Percentiles rank a stretch among this genome's conserved stretches.
phyloP scores from a whole-genome alignment of 2,888 invertebrate genomes.

The Arenicola marina region DNA sequence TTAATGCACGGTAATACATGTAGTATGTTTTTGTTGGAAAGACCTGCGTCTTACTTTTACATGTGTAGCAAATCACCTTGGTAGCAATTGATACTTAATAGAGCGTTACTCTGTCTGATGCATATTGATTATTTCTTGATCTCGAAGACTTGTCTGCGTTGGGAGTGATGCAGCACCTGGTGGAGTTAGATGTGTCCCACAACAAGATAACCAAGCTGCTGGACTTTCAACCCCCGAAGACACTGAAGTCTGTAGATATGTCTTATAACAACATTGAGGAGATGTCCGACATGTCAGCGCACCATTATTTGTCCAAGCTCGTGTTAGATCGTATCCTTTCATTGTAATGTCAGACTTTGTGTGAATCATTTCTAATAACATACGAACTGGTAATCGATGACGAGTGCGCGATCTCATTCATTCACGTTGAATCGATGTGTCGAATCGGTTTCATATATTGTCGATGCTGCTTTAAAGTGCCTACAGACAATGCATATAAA shows the following conservation, averaged over 20 bases:
- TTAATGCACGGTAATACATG: no score
- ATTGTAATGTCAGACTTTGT: not conserved
- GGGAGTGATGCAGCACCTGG: conserved; percentile 47
- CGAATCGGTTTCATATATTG: not conserved
- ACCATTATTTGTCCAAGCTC: conserved; percentile 50
- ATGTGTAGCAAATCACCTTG: no score
- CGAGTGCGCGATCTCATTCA: no score
- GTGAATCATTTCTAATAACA: no score
- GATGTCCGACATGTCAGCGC: conserved; percentile 53
- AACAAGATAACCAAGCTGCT: conserved; percentile 53
- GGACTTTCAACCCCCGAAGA: conserved; percentile 54
- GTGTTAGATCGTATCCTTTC: conserved; percentile 56
- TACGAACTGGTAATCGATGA: no score
- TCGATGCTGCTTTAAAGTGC: not conserved
- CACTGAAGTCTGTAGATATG: conserved; percentile 53
- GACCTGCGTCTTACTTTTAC: no score
- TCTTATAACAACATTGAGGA: conserved; percentile 55
- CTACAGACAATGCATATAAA: not conserved
- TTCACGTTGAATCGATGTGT: no score
- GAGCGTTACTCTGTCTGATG: not conserved
- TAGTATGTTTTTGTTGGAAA: no score
- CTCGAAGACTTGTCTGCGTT: conserved; percentile 53
- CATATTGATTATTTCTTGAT: not conserved
- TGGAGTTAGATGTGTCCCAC: conserved; percentile 58
- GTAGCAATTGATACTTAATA: no score